Base-by-base conservation (phyloP, 2,888 invertebrate genomes). In the Eumerus sabulonum region DNA sequence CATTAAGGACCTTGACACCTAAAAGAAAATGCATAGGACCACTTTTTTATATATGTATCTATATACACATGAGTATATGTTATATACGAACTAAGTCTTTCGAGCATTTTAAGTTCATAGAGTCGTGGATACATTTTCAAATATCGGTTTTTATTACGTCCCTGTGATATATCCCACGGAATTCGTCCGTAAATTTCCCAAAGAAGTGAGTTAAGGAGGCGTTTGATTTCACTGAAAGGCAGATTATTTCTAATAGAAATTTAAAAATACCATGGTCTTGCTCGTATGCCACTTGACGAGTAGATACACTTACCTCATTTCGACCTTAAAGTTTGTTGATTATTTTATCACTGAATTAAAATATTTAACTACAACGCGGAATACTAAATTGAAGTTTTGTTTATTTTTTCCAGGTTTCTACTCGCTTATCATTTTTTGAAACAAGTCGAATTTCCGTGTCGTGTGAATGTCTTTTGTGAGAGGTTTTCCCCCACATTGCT, bases 101-200 rank as follows among this genome's bases (percentile, higher is more conserved):
- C 16, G 0, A 77, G 45, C 13, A 67, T 45, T 4, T 62, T 50
- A 14, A 42, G 57, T 9, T 77, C 72, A 14, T 77, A 77, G 0
- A 77, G 19, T 19, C 18, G 56, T 3, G 57, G 72, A n/a, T 73
- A 51, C 77, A 77, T 67, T 60, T 27, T 72, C 3, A 9, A 16
- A 0, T 45, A 47, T 1, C 47, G 19, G 9, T 17, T 48, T 18
- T 17, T 38, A 1, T n/a, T 5, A 9, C 19, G 56, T 9, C 40
- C 57, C 40, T 36, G 45, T 2, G 36, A 35, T 12, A 35, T 18
- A 13, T 9, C 38, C 7, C 42, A 59, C 12, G 72, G 42, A 57
- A 17, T 44, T 11, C 12, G 47, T 60, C 87, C 87, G 66, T 88
- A 88, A 74, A 88, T 88, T 79, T 87, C 87, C 84, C 84, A 86